Base-by-base conservation (phyloP, 2,888 invertebrate genomes). In the Tetramorium bicarinatum region DNA sequence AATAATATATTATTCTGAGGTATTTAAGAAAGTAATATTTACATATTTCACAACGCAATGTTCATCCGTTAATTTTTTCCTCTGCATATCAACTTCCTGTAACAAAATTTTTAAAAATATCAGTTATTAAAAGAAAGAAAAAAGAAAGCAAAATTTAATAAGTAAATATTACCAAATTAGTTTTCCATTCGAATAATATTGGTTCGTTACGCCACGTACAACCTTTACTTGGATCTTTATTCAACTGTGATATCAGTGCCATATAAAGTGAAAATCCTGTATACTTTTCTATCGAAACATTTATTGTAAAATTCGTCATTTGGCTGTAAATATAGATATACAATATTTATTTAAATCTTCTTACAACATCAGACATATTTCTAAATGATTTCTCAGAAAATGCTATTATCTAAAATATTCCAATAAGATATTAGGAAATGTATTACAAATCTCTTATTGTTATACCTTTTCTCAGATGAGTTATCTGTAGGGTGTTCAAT, bases 1-100 rank as follows among this genome's bases (percentile, higher is more conserved):
- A 61, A 18, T 56, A 49, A 49, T 47, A 47, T 47, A 47, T 15
- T 49, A 64, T 54, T n/a, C 11, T 41, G 13, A 29, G 8, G 8
- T 54, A 41, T 54, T 21, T 34, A 67, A 29, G 7, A 29, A 49
- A n/a, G 9, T 62, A 49, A 67, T 77, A 77, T 69, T 77, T 77
- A 77, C 77, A 29, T 15, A 29, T 67, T 77, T 56, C 34, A 77
- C 13, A 67, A 0, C n/a, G n/a, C 77, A 77, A 44, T 56, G 6
- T 29, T 4, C 3, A 64, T 67, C 25, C 13, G 9, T 4, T 7
- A 29, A 2, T 44, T 8, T 15, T 34, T 21, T 62, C 18, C 1
- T n/a, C 9, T 8, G n/a, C 0, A 4, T 13, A 29, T 8, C 1
- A 44, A 56, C 18, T 18, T 0, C 1, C 44, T 71, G 21, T 25